Percentiles rank a stretch among this genome's conserved stretches.
These are phyloP conservation scores for Circus cinereus DNA, from an alignment of 2,797 vertebrate species.

Conservation along the genomic window DNA sequence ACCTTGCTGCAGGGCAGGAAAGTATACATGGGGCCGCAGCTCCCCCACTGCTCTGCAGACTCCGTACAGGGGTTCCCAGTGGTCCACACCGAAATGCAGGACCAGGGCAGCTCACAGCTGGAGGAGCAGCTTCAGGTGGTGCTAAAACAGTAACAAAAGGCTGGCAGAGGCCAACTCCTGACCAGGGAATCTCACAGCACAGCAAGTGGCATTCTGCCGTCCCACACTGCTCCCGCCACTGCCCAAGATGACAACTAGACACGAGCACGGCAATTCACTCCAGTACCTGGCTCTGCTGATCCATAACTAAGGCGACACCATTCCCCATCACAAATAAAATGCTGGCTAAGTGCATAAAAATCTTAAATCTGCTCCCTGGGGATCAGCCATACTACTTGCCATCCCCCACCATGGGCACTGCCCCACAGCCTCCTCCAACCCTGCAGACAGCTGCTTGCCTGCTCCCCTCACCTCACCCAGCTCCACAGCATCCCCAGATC, in stretches of 20 bases:
- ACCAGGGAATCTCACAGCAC: neutral
- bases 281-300: neutral
- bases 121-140: neutral
- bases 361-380: neutral
- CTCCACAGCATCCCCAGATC: neutral
- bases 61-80: neutral
- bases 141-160: neutral
- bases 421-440: neutral
- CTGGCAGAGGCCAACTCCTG: neutral
- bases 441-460: too few relatives aligned
- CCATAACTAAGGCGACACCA: neutral
- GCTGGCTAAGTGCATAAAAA: neutral
- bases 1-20: neutral
- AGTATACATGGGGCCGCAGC: accelerated
- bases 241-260: neutral
- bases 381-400: neutral
- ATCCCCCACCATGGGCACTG: neutral
- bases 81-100: neutral
- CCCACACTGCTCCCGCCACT: neutral
- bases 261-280: neutral
- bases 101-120: neutral
- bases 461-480: accelerated
- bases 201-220: neutral
- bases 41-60: neutral
- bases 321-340: neutral